Evolutionary conservation across 2,113 vertebrate genomes (phyloP), one percentile per base, ranked within the genome.

Genomic region (Malurus melanocephalus): DNA sequence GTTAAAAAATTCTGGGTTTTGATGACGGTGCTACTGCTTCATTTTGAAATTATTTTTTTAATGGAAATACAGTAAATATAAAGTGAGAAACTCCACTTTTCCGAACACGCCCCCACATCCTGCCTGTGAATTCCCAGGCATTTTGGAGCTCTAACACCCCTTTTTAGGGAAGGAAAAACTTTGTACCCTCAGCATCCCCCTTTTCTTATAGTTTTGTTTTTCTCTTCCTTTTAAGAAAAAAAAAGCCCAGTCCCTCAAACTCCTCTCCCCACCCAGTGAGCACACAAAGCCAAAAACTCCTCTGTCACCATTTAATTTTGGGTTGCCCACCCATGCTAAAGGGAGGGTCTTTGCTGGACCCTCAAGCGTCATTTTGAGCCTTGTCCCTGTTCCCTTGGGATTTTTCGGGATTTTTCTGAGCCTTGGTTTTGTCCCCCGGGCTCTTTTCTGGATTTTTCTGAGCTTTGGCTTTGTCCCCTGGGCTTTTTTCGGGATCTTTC

Each of bases 311-410:
- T 32, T 82, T 62, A 38, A 53, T n/a, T 53, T 38, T 53, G 14
- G n/a, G n/a, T 14, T 7, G 7, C n/a, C 11, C 26, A 5, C 1
- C 11, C 1, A 2, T 22, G 22, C 40, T 22, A 9, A 27, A 17
- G 18, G 27, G 22, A 45, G 40, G 18, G 12, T 55, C 57, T 11
- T 62, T 3, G 0, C 40, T 46, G n/a, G n/a, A 40, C 23, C 33
- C 30, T 59, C 15, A 4, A 33, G n/a, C 23, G n/a, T 60, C 33
- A 16, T 33, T 60, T 23, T 16, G 56, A 59, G n/a, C 33, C 33
- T 35, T 24, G 22, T 35, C n/a, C n/a, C n/a, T n/a, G n/a, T n/a
- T n/a, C n/a, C n/a, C n/a, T n/a, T n/a, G n/a, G n/a, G n/a, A n/a
- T n/a, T n/a, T n/a, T n/a, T n/a, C n/a, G n/a, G n/a, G n/a, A n/a